Conservation (phyloP, 1,140 invertebrate genomes). For the Meloidogyne chitwoodi region DNA sequence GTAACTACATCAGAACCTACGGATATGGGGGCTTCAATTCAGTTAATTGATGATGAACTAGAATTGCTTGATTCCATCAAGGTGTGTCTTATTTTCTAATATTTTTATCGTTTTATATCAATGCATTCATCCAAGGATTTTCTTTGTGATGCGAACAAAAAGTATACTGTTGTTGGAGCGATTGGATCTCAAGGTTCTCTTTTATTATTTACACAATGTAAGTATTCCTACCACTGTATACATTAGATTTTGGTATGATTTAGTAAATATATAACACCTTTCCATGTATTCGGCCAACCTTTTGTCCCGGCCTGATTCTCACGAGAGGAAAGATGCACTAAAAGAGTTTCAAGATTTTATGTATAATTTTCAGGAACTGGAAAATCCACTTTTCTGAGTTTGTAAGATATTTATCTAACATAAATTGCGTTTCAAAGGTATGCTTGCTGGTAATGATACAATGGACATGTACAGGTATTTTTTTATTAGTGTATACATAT, state of each 20-base stretch:
- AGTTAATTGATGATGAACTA: conserved; percentile 32
- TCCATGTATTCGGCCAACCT: no score
- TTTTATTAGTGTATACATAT: conserved; percentile 3
- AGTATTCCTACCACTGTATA: no score
- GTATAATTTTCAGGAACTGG: conserved; percentile 23
- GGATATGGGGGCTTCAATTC: conserved; percentile 8
- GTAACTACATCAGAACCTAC: neutral
- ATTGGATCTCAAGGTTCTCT: conserved; percentile 39
- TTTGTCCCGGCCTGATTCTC: no score
- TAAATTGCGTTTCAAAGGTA: neutral
- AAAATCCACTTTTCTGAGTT: conserved; percentile 51
- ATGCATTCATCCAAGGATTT: conserved; percentile 29
- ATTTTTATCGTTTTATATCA: neutral
- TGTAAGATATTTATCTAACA: neutral
- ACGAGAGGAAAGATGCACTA: neutral
- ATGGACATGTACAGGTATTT: conserved; percentile 48
- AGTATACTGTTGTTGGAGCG: conserved; percentile 47
- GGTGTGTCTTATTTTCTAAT: conserved; percentile 19
- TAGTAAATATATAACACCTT: no score
- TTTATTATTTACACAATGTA: no score
- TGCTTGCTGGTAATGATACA: conserved; percentile 56
- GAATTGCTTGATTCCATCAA: conserved; percentile 34
- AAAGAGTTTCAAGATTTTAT: neutral
- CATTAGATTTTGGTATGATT: no score
- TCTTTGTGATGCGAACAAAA: conserved; percentile 61